phyloP scores from a whole-genome alignment of 2,888 invertebrate genomes.

The Platycheirus albimanus region DNA sequence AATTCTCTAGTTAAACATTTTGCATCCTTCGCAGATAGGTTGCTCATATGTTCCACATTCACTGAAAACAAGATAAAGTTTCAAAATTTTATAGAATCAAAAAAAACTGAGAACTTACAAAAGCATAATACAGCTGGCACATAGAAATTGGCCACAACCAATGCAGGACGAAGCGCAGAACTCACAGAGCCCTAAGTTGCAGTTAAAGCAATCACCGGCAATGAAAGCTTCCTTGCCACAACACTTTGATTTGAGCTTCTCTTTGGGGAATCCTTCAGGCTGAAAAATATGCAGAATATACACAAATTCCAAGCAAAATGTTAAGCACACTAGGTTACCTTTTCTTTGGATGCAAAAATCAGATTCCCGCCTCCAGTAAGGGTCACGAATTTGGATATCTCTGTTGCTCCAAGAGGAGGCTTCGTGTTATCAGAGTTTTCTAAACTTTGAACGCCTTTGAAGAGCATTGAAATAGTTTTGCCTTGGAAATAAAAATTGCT shows the following conservation, averaged over 20 bases:
- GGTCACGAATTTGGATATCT: constrained; percentile 47
- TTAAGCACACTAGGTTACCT: constrained; percentile 34
- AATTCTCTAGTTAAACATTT: constrained; percentile 50
- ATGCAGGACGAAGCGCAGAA: constrained; percentile 75
- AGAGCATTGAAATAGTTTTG: constrained; percentile 73
- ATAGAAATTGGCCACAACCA: constrained; percentile 70
- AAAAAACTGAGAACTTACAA: constrained; percentile 67
- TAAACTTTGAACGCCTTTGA: constrained; percentile 66
- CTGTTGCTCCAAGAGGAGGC: not conserved
- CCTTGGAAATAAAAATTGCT: constrained; percentile 42
- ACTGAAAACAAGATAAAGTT: constrained; percentile 22
- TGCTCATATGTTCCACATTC: constrained; percentile 71
- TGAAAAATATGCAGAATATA: not conserved
- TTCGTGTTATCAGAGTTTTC: constrained; percentile 45
- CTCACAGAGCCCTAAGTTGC: constrained; percentile 75
- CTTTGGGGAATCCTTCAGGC: constrained; percentile 59
- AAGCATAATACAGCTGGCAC: constrained; percentile 73
- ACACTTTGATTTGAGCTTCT: constrained; percentile 65
- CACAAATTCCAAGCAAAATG: not conserved
- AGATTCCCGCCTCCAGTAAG: constrained; percentile 69
- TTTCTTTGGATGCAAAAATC: constrained; percentile 45
- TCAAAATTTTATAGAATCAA: not conserved
- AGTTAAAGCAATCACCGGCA: constrained; percentile 73
- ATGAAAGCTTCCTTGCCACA: constrained; percentile 74
- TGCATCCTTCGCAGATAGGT: constrained; percentile 71